phyloP scores from a whole-genome alignment of 2,797 vertebrate species.

The Orientallactaga sibirica region DNA sequence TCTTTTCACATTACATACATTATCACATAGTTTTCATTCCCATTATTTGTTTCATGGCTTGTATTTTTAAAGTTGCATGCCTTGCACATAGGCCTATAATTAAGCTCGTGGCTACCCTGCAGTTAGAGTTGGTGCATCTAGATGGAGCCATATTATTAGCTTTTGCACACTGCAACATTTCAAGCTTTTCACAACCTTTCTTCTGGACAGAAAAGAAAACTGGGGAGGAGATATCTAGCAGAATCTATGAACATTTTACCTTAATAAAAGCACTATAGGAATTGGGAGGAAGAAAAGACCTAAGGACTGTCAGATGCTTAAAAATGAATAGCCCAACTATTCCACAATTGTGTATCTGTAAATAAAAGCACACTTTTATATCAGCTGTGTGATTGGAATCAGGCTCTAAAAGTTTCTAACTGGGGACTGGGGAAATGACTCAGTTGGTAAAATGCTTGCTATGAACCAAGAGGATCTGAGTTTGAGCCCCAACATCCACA shows the following conservation, averaged over 20 bases:
- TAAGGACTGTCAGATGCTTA: slow-evolving; percentile 50
- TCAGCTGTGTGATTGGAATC: slow-evolving; percentile 30
- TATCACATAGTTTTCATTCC: slow-evolving; percentile 56
- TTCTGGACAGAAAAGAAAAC: slow-evolving; percentile 45
- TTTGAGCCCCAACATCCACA: too few species aligned
- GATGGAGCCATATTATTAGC: slow-evolving; percentile 82
- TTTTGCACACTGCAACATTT: slow-evolving; percentile 62
- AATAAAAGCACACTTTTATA: slow-evolving; percentile 56
- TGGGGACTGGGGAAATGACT: too few species aligned
- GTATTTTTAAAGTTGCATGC: slow-evolving; percentile 21
- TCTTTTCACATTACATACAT: slow-evolving; percentile 52
- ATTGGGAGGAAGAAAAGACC: background rate
- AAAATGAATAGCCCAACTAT: slow-evolving; percentile 52
- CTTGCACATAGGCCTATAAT: slow-evolving; percentile 20
- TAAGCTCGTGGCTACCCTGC: slow-evolving; percentile 61
- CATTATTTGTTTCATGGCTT: slow-evolving; percentile 37
- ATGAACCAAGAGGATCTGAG: too few species aligned
- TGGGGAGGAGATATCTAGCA: slow-evolving; percentile 4
- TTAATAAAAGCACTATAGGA: slow-evolving; percentile 55
- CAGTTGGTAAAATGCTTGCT: too few species aligned
- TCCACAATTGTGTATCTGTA: slow-evolving; percentile 38
- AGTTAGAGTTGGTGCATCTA: slow-evolving; percentile 76
- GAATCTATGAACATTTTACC: slow-evolving; percentile 42
- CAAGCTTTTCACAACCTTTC: slow-evolving; percentile 21
- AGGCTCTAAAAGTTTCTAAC: slow-evolving; percentile 32